A percentile compares a stretch with the other conserved stretches of the same genome.
These are phyloP conservation scores for Charadrius vociferus DNA, from an alignment of 2,113 vertebrate species.

Conservation along the genomic window DNA sequence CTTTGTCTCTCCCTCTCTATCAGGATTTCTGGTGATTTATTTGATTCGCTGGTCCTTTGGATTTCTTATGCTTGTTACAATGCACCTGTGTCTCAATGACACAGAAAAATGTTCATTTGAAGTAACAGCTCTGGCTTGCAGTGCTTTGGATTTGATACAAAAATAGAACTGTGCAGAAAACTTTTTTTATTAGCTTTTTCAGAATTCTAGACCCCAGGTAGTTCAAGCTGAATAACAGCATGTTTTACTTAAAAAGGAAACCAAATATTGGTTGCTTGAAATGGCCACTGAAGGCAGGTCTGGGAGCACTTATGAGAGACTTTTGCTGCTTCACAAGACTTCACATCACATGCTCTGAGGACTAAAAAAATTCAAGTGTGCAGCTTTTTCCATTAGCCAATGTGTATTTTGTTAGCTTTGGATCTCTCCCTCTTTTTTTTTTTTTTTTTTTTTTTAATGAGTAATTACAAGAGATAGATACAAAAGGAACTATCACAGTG, in stretches of 20 bases:
- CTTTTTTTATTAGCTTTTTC: conserved; percentile 34
- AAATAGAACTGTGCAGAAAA: conserved; percentile 18
- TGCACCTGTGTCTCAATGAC: background rate
- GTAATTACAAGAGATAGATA: background rate
- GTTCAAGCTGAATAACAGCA: background rate
- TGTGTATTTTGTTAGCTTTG: background rate
- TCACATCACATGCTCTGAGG: background rate
- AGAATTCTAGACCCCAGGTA: background rate
- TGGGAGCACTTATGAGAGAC: background rate
- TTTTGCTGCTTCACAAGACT: background rate
- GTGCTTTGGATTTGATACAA: conserved; percentile 11
- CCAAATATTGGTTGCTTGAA: background rate
- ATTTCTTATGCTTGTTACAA: conserved; percentile 39
- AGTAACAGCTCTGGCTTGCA: conserved; percentile 8
- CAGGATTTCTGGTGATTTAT: conserved; percentile 36
- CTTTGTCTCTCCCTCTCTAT: background rate
- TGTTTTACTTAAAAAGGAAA: background rate
- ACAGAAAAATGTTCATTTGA: background rate
- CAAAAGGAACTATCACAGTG: background rate
- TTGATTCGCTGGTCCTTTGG: background rate
- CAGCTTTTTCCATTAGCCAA: background rate
- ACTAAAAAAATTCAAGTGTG: background rate
- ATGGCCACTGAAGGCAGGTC: background rate
- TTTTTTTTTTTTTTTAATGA: background rate
- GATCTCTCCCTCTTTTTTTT: background rate